Evolutionary conservation across 2,113 vertebrate species (phyloP), one percentile per base, ranked within the genome.

Genomic region (Carassius auratus): DNA sequence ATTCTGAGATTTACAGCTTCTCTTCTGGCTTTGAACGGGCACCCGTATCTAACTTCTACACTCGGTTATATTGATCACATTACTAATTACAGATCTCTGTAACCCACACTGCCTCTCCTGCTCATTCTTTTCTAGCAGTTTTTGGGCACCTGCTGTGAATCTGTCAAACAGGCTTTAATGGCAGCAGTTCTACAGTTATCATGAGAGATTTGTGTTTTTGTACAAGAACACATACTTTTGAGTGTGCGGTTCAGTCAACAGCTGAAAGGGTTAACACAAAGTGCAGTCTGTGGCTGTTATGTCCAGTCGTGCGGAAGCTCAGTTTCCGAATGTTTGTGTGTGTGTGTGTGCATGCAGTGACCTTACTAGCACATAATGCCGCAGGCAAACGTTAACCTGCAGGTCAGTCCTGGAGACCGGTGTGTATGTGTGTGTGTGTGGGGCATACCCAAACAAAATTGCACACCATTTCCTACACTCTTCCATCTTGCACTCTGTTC

Each of bases 41-140:
- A 85, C 74, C 85, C 77, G 66, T 80, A 84, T 87, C 88, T 74
- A 69, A 79, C 80, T 81, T 81, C 76, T 76, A 84, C 81, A 77
- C 82, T 87, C 42, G 57, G 73, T 83, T 79, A 75, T 87, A 79
- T 66, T 83, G 86, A 87, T 76, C 48, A 55, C 84, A 71, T 84
- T 45, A 30, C 71, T 84, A 89, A 87, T 90, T 90, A 90, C 69
- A 80, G 71, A 73, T 86, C 86, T 81, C 83, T 64, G 76, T 90
- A 88, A 86, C 84, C 87, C 83, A 33, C 26, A 19, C 82, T 79
- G 61, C 61, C 62, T 68, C 30, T 26, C 10, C 77, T 14, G 80
- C 12, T 36, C 77, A 48, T 50, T 71, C 73, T 68, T 73, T 30
- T 55, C 81, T 57, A 75, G 17, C 59, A 52, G 68, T 79, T 81